phyloP scores from a whole-genome alignment of 2,888 invertebrate species.

The Eudemis profundana region DNA sequence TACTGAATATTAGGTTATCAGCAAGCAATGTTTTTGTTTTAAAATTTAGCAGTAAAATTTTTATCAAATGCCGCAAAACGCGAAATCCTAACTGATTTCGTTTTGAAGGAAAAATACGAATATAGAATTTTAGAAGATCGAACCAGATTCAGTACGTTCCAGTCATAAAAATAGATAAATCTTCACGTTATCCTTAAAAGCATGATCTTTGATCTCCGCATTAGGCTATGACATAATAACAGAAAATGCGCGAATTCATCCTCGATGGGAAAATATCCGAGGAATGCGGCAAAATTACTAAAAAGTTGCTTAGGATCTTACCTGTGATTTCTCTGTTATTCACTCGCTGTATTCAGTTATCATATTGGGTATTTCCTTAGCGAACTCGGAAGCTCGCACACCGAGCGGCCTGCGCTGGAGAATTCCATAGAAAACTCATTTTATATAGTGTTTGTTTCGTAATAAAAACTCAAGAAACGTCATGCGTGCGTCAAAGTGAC shows the following conservation, averaged over 20 bases:
- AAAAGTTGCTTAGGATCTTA: slow-evolving; percentile 10
- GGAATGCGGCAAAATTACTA: slow-evolving; percentile 15
- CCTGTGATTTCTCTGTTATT: slow-evolving; percentile 24
- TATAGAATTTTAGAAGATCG: neutral
- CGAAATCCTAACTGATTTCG: neutral
- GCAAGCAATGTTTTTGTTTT: neutral
- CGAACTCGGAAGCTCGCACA: slow-evolving; percentile 50
- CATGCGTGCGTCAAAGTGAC: slow-evolving; percentile 47
- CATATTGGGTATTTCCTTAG: slow-evolving; percentile 55
- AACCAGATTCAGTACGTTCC: slow-evolving; percentile 1
- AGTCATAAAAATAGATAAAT: slow-evolving; percentile 21
- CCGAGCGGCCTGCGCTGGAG: slow-evolving; percentile 50
- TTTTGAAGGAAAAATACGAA: slow-evolving; percentile 1
- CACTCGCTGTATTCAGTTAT: slow-evolving; percentile 45
- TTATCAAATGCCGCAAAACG: neutral
- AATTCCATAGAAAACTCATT: slow-evolving; percentile 54
- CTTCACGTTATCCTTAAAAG: neutral
- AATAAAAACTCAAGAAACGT: slow-evolving; percentile 51
- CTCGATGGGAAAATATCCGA: slow-evolving; percentile 10
- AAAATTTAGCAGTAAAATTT: neutral
- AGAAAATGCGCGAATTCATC: slow-evolving; percentile 26
- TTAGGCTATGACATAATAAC: slow-evolving; percentile 42
- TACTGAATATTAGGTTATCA: too few species aligned
- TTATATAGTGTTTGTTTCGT: slow-evolving; percentile 66
- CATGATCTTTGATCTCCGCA: slow-evolving; percentile 37